Percentiles rank a stretch among this genome's conserved stretches.
Conservation (phyloP, 2,888 invertebrate genomes). For the Teleiodes luculella region DNA sequence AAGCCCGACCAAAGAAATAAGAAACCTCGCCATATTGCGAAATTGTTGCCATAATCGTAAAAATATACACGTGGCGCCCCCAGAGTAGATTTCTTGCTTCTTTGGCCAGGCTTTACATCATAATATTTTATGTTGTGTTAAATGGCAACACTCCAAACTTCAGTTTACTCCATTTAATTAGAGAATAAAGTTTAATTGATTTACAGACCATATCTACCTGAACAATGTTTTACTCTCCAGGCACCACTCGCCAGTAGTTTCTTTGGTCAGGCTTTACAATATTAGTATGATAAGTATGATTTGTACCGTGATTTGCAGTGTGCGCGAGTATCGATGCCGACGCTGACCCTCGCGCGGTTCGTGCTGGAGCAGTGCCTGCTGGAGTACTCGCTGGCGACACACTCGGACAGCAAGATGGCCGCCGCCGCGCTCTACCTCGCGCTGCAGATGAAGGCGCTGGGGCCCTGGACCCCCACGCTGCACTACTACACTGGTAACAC, state of each 20-base stretch:
- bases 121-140: too few relatives aligned
- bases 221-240: constrained; percentile 36
- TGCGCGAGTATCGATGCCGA: constrained; percentile 92
- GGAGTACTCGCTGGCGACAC: constrained; percentile 89
- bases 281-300: too few relatives aligned
- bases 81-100: too few relatives aligned
- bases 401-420: constrained; percentile 93
- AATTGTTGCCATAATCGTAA: too few relatives aligned
- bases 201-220: not conserved
- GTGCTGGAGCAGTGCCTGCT: constrained; percentile 95
- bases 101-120: too few relatives aligned
- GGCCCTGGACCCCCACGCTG: constrained; percentile 86
- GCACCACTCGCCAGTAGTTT: constrained; percentile 75
- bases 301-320: constrained; percentile 75
- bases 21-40: too few relatives aligned
- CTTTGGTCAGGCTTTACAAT: too few relatives aligned
- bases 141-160: too few relatives aligned
- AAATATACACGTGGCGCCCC: too few relatives aligned
- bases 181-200: too few relatives aligned
- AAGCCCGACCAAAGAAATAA: too few relatives aligned
- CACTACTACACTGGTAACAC: constrained; percentile 85
- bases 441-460: constrained; percentile 88
- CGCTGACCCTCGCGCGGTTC: constrained; percentile 94
- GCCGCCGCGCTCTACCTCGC: constrained; percentile 93
- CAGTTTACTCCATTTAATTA: too few relatives aligned